Percentiles rank a stretch among this genome's conserved stretches.
These are phyloP conservation scores for Halcyon senegalensis DNA, from an alignment of 2,113 vertebrate genomes.

Conservation along the genomic window DNA sequence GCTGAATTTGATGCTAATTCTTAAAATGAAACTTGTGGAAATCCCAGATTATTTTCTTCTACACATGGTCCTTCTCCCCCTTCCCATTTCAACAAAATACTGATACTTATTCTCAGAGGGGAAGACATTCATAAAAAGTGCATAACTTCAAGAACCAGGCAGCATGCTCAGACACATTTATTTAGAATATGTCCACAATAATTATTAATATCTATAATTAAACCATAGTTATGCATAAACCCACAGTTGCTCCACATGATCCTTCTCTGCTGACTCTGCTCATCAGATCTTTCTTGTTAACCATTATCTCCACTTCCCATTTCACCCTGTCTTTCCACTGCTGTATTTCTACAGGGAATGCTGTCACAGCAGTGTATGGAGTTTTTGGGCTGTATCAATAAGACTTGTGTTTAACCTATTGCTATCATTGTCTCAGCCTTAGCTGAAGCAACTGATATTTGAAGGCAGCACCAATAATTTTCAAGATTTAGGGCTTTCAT, in stretches of 20 bases:
- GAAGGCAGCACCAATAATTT: neutral
- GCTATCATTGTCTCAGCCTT: neutral
- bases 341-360: neutral
- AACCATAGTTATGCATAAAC: neutral
- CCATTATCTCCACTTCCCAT: neutral
- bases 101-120: neutral
- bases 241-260: neutral
- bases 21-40: neutral
- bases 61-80: rapidly evolving
- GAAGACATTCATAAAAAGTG: neutral
- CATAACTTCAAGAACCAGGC: neutral
- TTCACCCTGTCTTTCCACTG: neutral
- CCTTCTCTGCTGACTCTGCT: neutral
- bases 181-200: neutral
- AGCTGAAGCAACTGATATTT: neutral
- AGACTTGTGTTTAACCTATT: neutral
- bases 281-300: neutral
- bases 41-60: neutral
- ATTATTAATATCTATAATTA: neutral
- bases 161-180: neutral
- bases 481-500: neutral
- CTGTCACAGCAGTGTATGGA: rapidly evolving
- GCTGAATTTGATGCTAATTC: neutral
- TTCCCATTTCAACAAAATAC: neutral
- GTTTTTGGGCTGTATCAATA: neutral